phyloP scores from a whole-genome alignment of 2,797 vertebrate genomes.

The Vultur gryphus region DNA sequence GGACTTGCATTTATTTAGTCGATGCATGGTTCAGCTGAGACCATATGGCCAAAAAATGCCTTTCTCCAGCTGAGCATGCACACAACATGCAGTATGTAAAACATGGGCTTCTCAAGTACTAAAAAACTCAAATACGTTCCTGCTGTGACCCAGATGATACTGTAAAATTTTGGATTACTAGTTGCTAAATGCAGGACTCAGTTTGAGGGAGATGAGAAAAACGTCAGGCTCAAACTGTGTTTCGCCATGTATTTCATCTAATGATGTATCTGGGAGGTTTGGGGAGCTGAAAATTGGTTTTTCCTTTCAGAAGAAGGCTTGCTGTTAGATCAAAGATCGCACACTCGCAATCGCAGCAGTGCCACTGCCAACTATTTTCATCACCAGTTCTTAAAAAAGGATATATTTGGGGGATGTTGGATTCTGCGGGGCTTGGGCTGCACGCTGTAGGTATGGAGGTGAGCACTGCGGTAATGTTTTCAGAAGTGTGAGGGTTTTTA shows the following conservation, averaged over 20 bases:
- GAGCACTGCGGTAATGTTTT: rapidly evolving
- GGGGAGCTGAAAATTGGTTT: not conserved
- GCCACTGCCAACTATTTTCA: not conserved
- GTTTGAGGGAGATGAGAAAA: not conserved
- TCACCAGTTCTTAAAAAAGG: not conserved
- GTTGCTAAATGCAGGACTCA: not conserved
- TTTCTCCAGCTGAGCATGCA: not conserved
- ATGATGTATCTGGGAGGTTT: not conserved
- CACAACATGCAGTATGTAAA: not conserved
- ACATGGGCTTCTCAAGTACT: not conserved
- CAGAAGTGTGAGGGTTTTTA: not conserved
- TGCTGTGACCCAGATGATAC: not conserved
- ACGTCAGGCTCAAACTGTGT: not conserved
- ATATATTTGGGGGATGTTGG: not conserved
- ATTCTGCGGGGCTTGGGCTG: not conserved
- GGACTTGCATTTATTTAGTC: not conserved
- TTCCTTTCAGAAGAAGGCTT: not conserved
- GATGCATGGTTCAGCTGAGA: not conserved
- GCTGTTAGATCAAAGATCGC: not conserved
- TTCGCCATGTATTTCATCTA: not conserved
- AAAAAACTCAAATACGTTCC: not conserved
- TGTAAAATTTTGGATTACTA: not conserved
- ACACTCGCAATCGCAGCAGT: rapidly evolving
- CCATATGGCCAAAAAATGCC: not conserved
- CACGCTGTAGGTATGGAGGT: rapidly evolving